phyloP scores from a whole-genome alignment of 1,140 invertebrate species.

The Tetragnatha versicolor region DNA sequence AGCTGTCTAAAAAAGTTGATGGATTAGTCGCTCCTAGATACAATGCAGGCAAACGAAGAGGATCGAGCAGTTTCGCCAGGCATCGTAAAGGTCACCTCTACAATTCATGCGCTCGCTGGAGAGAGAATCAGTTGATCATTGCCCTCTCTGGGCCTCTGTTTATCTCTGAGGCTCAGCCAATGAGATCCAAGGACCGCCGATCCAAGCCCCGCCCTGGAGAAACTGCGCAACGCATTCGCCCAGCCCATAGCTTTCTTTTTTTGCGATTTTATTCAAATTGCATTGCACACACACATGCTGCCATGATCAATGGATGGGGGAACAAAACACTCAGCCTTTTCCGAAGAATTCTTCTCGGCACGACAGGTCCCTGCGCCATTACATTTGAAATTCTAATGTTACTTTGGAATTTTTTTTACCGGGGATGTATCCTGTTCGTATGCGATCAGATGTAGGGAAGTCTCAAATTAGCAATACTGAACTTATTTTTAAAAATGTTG shows the following conservation, averaged over 20 bases:
- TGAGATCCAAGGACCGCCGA: background rate
- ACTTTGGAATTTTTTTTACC: too few species aligned
- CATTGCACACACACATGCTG: constrained; percentile 17
- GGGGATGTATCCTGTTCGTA: too few species aligned
- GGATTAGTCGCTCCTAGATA: constrained; percentile 15
- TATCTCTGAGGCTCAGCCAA: constrained; percentile 39
- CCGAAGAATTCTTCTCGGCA: constrained; percentile 9
- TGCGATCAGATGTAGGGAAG: too few species aligned
- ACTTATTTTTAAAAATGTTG: too few species aligned
- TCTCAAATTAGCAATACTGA: too few species aligned
- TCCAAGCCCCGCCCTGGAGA: constrained; percentile 16
- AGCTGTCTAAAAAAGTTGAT: background rate
- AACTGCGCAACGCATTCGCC: constrained; percentile 20
- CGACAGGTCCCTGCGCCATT: background rate
- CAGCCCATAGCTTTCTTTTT: constrained; percentile 6
- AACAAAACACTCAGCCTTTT: constrained; percentile 27
- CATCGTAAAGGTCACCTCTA: constrained; percentile 54
- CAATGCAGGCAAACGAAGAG: constrained; percentile 24
- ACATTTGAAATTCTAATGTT: background rate
- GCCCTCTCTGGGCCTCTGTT: constrained; percentile 53
- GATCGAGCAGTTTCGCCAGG: constrained; percentile 41
- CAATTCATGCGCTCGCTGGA: constrained; percentile 50
- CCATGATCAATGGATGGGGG: constrained; percentile 39
- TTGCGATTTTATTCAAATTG: constrained; percentile 21
- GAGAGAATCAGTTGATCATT: constrained; percentile 50